Evolutionary conservation across 2,113 vertebrate species (phyloP).

Genomic region (Grallaria varia): DNA sequence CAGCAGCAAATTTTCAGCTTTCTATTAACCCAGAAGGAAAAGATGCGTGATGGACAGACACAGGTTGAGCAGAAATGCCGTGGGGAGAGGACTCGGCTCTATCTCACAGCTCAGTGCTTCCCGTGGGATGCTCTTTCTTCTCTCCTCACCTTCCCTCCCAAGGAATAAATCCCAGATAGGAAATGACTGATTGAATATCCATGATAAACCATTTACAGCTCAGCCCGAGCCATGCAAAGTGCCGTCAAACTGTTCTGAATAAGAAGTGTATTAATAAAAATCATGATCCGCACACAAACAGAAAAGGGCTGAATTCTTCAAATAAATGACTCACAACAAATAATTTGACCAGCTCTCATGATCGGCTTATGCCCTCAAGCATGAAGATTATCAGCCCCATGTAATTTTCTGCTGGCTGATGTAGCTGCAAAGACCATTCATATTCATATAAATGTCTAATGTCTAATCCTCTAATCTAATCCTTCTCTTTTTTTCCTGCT

Average conservation of each 20-base stretch:
- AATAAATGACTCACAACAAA: conserved; percentile 56
- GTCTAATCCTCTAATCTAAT: conserved; percentile 40
- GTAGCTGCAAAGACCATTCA: conserved; percentile 60
- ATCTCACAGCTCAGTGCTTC: background rate
- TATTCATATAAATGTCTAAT: conserved; percentile 61
- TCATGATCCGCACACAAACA: background rate
- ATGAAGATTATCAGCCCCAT: conserved; percentile 63
- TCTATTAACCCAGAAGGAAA: background rate
- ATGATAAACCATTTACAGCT: background rate
- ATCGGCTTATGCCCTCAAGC: conserved; percentile 50
- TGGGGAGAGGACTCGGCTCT: fast-evolving
- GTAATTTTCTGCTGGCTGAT: conserved; percentile 60
- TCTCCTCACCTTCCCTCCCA: background rate
- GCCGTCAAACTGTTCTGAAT: background rate
- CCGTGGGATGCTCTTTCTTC: background rate
- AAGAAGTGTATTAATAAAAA: background rate
- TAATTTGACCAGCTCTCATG: conserved; percentile 48
- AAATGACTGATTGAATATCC: background rate
- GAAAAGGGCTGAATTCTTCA: conserved; percentile 26
- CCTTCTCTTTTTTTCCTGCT: background rate
- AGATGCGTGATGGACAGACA: background rate
- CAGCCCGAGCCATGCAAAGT: background rate
- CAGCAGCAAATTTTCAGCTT: background rate
- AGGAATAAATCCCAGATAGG: background rate
- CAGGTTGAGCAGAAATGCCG: background rate